Conservation (phyloP, 2,797 vertebrate species). For the Pipistrellus nathusii region DNA sequence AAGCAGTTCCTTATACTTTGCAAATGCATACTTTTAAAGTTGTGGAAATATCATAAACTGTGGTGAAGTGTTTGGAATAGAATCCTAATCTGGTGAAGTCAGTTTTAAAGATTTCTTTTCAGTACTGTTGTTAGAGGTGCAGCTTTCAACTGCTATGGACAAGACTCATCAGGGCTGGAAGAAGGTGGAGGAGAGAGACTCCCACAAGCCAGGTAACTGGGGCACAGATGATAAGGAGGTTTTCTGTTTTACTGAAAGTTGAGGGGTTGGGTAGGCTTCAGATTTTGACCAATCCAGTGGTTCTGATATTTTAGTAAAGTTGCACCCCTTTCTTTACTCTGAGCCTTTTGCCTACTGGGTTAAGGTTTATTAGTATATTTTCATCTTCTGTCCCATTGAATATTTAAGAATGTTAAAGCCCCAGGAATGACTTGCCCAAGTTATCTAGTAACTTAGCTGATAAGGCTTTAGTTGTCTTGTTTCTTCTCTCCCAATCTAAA, state of each 20-base stretch:
- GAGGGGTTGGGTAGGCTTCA: not conserved
- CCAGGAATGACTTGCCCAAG: not conserved
- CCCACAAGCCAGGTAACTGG: not conserved
- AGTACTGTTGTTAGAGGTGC: not conserved
- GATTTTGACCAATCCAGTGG: not conserved
- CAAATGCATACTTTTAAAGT: slow-evolving; percentile 8
- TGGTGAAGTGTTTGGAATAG: not conserved
- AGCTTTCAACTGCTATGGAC: not conserved
- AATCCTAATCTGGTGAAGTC: not conserved
- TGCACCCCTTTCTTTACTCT: not conserved
- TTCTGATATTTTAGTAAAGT: not conserved
- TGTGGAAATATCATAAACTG: slow-evolving; percentile 21
- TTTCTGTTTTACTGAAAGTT: not conserved
- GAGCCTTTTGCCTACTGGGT: slow-evolving; percentile 9
- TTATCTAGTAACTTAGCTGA: not conserved
- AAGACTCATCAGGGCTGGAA: not conserved
- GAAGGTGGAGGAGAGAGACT: not conserved
- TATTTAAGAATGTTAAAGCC: not conserved
- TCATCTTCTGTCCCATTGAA: not conserved
- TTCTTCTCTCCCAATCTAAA: not conserved
- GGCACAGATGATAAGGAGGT: not conserved
- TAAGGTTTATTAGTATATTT: slow-evolving; percentile 13
- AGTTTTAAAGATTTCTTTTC: slow-evolving; percentile 35
- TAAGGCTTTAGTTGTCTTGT: not conserved
- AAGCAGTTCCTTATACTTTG: not conserved